Conservation (phyloP, 2,888 invertebrate species). For the Lacanobia oleracea region DNA sequence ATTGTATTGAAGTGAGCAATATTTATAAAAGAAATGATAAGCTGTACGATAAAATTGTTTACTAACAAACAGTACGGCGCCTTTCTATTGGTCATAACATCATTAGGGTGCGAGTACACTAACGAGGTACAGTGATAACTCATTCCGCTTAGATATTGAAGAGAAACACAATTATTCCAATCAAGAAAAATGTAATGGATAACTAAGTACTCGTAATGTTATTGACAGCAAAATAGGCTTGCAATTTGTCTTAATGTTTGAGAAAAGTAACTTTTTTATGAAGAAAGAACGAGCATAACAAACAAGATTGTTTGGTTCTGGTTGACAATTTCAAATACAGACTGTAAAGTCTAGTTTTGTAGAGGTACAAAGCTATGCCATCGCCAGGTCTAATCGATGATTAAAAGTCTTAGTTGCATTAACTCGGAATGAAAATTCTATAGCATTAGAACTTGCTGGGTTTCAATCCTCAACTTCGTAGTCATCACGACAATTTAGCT, state of each 20-base stretch:
- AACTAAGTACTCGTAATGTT: too few species aligned
- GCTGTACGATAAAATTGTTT: slow-evolving; percentile 31
- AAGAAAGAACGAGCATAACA: background rate
- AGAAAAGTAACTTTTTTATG: background rate
- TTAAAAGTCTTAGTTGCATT: background rate
- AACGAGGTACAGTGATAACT: slow-evolving; percentile 12
- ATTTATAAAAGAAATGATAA: slow-evolving; percentile 29
- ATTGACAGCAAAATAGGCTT: background rate
- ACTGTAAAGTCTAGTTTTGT: too few species aligned
- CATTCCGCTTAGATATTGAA: slow-evolving; percentile 2
- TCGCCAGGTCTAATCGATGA: background rate
- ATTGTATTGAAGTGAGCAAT: background rate
- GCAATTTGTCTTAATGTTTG: too few species aligned
- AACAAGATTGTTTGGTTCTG: background rate
- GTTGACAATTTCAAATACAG: background rate
- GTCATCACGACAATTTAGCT: too few species aligned
- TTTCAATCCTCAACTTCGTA: too few species aligned
- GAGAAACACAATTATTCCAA: background rate
- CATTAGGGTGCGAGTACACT: background rate
- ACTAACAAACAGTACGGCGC: slow-evolving; percentile 34
- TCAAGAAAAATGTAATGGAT: background rate
- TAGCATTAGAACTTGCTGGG: too few species aligned
- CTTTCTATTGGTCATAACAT: slow-evolving; percentile 23
- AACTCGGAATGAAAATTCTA: too few species aligned
- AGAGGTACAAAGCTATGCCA: too few species aligned